These are phyloP conservation scores for Hypolimnas misippus DNA, from an alignment of 2,888 invertebrate genomes.

Conservation along the genomic window DNA sequence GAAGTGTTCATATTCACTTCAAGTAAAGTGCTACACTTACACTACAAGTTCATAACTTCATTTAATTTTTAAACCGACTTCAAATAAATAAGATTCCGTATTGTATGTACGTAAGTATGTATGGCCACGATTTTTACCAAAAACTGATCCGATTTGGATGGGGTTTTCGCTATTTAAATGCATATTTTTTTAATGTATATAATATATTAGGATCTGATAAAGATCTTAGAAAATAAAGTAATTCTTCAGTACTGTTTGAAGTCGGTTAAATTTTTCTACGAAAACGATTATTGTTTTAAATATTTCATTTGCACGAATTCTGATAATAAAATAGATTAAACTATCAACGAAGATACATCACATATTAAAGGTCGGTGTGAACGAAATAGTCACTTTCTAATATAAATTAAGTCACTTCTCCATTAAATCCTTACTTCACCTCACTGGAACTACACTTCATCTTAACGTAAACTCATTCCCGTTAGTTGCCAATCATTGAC, in stretches of 20 bases:
- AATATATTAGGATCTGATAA: too few relatives aligned
- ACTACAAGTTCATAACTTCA: constrained; percentile 76
- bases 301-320: constrained; percentile 63
- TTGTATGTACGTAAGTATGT: too few relatives aligned
- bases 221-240: too few relatives aligned
- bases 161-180: too few relatives aligned
- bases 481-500: constrained; percentile 29
- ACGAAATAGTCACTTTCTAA: constrained; percentile 48
- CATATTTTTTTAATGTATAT: too few relatives aligned
- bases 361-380: constrained; percentile 68
- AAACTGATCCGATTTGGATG: too few relatives aligned
- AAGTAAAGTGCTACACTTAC: constrained; percentile 75
- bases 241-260: not conserved
- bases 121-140: too few relatives aligned
- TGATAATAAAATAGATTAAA: constrained; percentile 76
- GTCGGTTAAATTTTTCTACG: too few relatives aligned
- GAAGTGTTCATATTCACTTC: constrained; percentile 46
- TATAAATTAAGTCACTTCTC: constrained; percentile 13
- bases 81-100: too few relatives aligned
- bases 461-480: constrained; percentile 20
- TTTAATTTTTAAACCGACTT: too few relatives aligned
- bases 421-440: constrained; percentile 11
- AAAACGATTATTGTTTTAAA: too few relatives aligned
- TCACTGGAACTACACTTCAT: constrained; percentile 14
- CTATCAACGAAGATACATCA: constrained; percentile 72